Base-by-base conservation (phyloP, 2,113 vertebrate genomes). In the Elephas maximus region DNA sequence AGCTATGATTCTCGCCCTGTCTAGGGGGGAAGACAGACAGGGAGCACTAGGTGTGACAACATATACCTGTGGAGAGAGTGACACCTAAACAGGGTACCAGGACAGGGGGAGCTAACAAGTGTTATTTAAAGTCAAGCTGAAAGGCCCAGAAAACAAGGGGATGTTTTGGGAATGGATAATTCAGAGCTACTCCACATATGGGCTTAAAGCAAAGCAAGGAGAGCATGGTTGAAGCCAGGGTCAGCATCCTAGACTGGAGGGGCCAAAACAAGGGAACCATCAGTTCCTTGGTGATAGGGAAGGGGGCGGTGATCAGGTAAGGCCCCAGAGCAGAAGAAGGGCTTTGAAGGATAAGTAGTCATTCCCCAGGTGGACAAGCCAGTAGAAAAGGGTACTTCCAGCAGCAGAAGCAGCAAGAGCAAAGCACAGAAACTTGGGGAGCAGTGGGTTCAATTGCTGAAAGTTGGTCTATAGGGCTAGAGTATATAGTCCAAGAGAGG, bases 121-220 rank as follows among this genome's bases (percentile, higher is more conserved):
- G 78, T 28, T n/a, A 69, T 91, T 74, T 30, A 48, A 86, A 96
- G 69, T 60, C 44, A 65, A 76, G 53, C 37, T 23, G 69, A 82
- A 88, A 90, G 65, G 24, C 18, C 57, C 80, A 65, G 77, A 76
- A 95, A 93, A 84, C 48, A 79, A 93, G 73, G 33, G 84, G 11
- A 28, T 44, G 41, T 65, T 80, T 90, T 0, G 76, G 11, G 37
- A 62, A 20, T 24, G 81, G 41, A 37, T 62, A 76, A 87, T 44
- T 71, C 57, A 88, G 81, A 62, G 33, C 37, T 82, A 51, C 44
- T 53, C 7, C 60, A 24, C 23, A 44, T 1, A 57, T 21, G 69
- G 53, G 18, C 33, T 88, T 63, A 51, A 80, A 90, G 45, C 87
- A 76, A 93, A 71, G 9, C 24, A 77, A 88, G 12, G 30, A 63